Evolutionary conservation across 2,797 vertebrate species (phyloP), one percentile per base, ranked within the genome.

Genomic region (Cephalopachus bancanus): DNA sequence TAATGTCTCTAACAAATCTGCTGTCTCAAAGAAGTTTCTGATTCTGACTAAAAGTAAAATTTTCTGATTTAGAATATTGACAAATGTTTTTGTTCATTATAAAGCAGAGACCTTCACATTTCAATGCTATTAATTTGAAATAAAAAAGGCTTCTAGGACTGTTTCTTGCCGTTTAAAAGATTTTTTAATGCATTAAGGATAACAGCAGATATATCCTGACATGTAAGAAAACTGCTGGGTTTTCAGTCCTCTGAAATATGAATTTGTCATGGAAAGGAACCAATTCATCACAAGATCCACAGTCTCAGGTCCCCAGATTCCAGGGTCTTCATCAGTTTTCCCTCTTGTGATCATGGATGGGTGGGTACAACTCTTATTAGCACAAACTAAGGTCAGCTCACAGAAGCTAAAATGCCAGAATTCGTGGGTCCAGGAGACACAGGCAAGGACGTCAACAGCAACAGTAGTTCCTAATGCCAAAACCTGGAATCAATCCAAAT

Each of bases 71-170:
- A 62, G 80, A 93, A 94, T 83, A 78, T 7, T 97, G 83, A 76
- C 95, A 95, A 93, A 87, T 81, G 53, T 85, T 88, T 95, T 79
- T 72, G 72, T 96, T 92, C 95, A 85, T 92, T 93, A 95, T 87
- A 84, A 96, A 93, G 49, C 65, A 89, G 71, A 94, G 71, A 91
- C 30, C 51, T 96, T 96, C 71, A 78, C 62, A 96, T 95, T 97
- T 89, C 81, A 72, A 95, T 92, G 57, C 67, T 89, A 91, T 97
- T 94, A 89, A 95, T 94, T 97, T 93, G 89, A 92, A 89, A 93
- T 75, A 65, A 83, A 84, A 91, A 72, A 14, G 37, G 69, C 89
- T 91, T 80, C 64, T 78, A 94, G 94, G 75, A 74, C 24, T 22
- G 30, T 84, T 95, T 88, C 64, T 97, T 97, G 94, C 83, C 93